These are phyloP conservation scores for Julus scandinavius DNA, from an alignment of 2,888 invertebrate genomes.

Conservation along the genomic window DNA sequence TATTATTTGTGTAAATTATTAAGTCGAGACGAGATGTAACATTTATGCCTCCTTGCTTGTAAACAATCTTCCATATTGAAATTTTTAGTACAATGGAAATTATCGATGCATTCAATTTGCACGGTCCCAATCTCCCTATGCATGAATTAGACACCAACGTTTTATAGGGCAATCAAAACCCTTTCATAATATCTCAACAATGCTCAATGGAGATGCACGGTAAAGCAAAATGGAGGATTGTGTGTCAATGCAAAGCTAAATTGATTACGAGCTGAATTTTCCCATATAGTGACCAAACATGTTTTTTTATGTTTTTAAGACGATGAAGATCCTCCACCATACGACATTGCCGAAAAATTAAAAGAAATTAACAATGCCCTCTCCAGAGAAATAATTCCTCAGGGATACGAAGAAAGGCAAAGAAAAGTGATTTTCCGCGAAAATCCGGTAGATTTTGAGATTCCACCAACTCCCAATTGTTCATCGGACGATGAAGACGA, in stretches of 20 bases:
- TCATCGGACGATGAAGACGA: conserved; percentile 48
- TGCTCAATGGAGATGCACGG: neutral
- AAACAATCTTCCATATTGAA: neutral
- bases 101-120: too few relatives aligned
- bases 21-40: neutral
- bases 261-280: neutral
- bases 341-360: conserved; percentile 40
- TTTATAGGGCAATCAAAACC: neutral
- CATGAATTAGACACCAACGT: neutral
- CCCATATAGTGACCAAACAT: neutral
- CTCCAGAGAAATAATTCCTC: conserved; percentile 4
- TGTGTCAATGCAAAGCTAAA: neutral
- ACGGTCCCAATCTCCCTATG: neutral
- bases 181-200: neutral
- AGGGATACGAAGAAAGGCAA: conserved; percentile 47
- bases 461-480: conserved; percentile 47
- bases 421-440: conserved; percentile 51
- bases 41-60: neutral
- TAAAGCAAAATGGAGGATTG: conserved; percentile 38
- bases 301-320: neutral
- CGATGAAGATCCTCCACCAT: conserved; percentile 52
- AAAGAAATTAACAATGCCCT: conserved; percentile 52
- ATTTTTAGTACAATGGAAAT: too few relatives aligned
- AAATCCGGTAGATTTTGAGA: conserved; percentile 44
- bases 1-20: conserved; percentile 44